phyloP scores from a whole-genome alignment of 2,888 invertebrate genomes.

The Ypsolopha scabrella region DNA sequence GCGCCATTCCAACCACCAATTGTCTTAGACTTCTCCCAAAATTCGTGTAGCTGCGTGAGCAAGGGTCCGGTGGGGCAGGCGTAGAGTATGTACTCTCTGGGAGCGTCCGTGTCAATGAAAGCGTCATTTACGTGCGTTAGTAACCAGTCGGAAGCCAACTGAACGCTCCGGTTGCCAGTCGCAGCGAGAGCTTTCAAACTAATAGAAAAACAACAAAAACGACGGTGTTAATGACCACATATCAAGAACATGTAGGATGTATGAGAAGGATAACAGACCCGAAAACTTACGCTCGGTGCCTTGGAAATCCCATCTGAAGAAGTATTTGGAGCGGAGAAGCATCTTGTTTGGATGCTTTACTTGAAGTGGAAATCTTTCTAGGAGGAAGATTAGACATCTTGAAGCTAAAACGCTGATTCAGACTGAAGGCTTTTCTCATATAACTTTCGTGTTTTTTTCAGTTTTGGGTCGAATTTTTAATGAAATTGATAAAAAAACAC shows the following conservation, averaged over 20 bases:
- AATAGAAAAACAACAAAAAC: constrained; percentile 18
- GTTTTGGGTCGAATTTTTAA: too few species aligned
- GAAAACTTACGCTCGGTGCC: constrained; percentile 85
- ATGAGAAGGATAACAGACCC: neutral
- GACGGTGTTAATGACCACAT: too few species aligned
- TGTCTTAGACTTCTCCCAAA: constrained; percentile 82
- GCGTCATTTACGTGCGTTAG: constrained; percentile 90
- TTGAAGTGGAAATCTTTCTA: constrained; percentile 79
- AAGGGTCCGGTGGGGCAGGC: constrained; percentile 86
- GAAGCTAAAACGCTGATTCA: constrained; percentile 13
- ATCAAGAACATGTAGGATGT: neutral
- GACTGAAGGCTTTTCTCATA: constrained; percentile 9
- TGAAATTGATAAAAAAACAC: neutral
- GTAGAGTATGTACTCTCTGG: constrained; percentile 89
- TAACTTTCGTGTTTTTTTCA: neutral
- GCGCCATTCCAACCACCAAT: constrained; percentile 90
- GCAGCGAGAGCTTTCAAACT: constrained; percentile 92
- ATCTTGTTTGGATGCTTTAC: constrained; percentile 79
- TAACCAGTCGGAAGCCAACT: constrained; percentile 92
- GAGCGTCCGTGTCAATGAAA: constrained; percentile 79
- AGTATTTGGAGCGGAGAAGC: constrained; percentile 84
- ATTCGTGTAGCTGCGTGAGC: constrained; percentile 77
- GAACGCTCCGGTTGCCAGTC: constrained; percentile 89
- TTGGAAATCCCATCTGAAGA: constrained; percentile 90
- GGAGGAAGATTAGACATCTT: constrained; percentile 83